phyloP scores from a whole-genome alignment of 1,140 invertebrate genomes.

The Mycetomoellerius zeteki region DNA sequence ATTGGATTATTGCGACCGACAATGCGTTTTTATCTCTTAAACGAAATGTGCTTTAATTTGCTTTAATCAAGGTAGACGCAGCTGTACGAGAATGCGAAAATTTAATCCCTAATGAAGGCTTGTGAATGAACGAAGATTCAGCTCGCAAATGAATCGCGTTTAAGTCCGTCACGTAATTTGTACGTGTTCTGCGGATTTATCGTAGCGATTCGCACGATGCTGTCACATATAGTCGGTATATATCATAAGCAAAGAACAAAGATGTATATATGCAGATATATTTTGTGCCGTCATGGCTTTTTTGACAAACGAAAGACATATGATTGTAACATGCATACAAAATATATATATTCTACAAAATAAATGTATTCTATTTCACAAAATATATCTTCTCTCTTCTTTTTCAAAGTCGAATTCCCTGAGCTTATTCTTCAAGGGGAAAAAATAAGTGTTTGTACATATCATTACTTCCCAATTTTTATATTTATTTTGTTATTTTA shows the following conservation, averaged over 20 bases:
- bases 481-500: slow-evolving; percentile 6
- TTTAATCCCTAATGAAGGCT: slow-evolving; percentile 41
- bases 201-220: slow-evolving; percentile 13
- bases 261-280: neutral
- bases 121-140: slow-evolving; percentile 51
- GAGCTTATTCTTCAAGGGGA: neutral
- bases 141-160: neutral
- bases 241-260: slow-evolving; percentile 8
- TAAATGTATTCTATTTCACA: neutral
- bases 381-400: neutral
- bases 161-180: slow-evolving; percentile 64
- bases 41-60: neutral
- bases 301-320: neutral
- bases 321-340: neutral
- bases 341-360: neutral
- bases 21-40: neutral
- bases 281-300: neutral
- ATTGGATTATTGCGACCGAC: neutral
- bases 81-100: slow-evolving; percentile 14
- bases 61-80: slow-evolving; percentile 11
- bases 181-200: slow-evolving; percentile 67
- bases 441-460: neutral
- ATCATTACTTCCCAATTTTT: neutral
- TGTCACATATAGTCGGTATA: neutral
- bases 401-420: neutral